These are phyloP conservation scores for Panulirus ornatus DNA, from an alignment of 1,140 invertebrate genomes.

Conservation along the genomic window DNA sequence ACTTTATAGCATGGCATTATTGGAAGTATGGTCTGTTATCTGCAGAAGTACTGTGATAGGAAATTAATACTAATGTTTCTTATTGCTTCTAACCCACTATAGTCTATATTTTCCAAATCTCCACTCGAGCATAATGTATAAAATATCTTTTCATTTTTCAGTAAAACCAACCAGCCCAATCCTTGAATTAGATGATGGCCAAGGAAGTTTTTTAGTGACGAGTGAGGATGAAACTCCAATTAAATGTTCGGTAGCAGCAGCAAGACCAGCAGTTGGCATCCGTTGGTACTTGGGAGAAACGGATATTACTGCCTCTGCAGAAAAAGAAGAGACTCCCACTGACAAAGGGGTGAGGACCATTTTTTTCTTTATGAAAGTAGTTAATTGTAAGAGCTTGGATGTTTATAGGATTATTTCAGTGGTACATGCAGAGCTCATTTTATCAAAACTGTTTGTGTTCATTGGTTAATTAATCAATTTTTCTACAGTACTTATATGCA, in stretches of 20 bases:
- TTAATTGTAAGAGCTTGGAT: too few species aligned
- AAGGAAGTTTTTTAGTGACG: not conserved
- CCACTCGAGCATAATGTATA: too few species aligned
- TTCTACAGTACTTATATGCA: not conserved
- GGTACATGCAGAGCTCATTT: not conserved
- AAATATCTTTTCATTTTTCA: constrained; percentile 23
- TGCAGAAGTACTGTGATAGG: too few species aligned
- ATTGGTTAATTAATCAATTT: not conserved
- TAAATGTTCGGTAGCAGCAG: constrained; percentile 50
- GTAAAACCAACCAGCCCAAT: constrained; percentile 53
- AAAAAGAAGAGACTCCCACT: constrained; percentile 54
- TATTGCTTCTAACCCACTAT: too few species aligned
- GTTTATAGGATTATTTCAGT: not conserved
- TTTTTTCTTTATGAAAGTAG: too few species aligned
- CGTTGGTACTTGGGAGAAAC: constrained; percentile 52
- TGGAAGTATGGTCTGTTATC: too few species aligned
- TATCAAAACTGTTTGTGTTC: not conserved
- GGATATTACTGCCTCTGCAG: constrained; percentile 42
- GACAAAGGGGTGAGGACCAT: constrained; percentile 43
- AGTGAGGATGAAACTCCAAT: constrained; percentile 30
- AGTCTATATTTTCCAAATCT: too few species aligned
- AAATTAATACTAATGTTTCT: too few species aligned
- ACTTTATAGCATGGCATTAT: too few species aligned
- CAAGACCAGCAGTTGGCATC: constrained; percentile 48
- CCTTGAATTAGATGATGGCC: constrained; percentile 38